These are phyloP conservation scores for Unio pictorum DNA, from an alignment of 2,888 invertebrate genomes.

Conservation along the genomic window DNA sequence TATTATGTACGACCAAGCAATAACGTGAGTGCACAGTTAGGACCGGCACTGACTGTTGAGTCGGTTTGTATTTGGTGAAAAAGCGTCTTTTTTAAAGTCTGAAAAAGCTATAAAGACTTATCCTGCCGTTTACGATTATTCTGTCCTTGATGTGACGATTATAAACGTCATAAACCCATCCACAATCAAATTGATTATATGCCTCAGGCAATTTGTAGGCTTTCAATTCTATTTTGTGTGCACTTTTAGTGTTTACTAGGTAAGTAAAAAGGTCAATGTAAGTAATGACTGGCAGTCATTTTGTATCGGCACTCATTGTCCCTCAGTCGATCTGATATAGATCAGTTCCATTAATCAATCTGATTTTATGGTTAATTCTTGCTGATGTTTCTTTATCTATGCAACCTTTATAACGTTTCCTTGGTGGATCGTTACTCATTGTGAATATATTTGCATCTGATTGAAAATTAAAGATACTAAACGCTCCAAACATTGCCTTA, in stretches of 20 bases:
- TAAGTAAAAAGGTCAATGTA: not conserved
- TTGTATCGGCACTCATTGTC: not conserved
- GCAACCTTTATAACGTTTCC: not conserved
- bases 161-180: slow-evolving; percentile 8
- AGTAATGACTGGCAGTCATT: not conserved
- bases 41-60: no score
- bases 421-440: not conserved
- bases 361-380: not conserved
- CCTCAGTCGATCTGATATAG: not conserved
- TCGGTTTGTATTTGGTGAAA: no score
- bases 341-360: not conserved
- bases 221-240: not conserved
- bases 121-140: no score
- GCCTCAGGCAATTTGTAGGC: slow-evolving; percentile 11
- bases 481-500: no score
- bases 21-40: no score
- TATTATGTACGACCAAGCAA: no score
- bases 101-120: no score
- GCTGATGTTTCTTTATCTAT: not conserved
- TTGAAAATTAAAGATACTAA: no score
- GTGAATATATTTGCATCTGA: no score
- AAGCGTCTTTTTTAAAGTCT: no score
- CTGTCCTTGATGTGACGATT: no score
- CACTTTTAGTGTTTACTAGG: slow-evolving; percentile 1
- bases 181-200: slow-evolving; percentile 20